Base-by-base conservation (phyloP, 2,888 invertebrate species). In the Microctonus aethiopoides region DNA sequence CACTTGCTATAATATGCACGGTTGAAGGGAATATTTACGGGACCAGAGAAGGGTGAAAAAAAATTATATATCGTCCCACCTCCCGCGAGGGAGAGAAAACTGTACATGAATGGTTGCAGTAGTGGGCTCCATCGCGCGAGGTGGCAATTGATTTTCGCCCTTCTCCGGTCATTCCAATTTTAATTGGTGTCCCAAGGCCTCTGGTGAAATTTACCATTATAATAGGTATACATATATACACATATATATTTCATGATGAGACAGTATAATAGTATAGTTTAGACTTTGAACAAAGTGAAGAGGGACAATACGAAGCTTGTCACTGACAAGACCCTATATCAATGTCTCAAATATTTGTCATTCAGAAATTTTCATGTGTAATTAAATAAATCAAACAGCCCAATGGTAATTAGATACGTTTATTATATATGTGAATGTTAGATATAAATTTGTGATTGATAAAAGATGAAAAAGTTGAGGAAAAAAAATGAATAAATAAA, bases 11-110 rank as follows among this genome's bases (percentile, higher is more conserved):
- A 84, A 83, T 83, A 83, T 79, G 78, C 76, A 71, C 72, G 76
- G 75, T 81, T 81, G 79, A 79, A 80, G 79, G 77, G 84, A 83
- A 83, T 84, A 84, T 84, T 84, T 84, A 84, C 83, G 84, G 82
- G 81, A 80, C 78, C 78, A 73, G 74, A 69, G 59, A 59, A 62
- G 64, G 66, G 69, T 65, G 69, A 65, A 67, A 66, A 68, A 63
- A 71, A 60, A 24, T 32, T 60, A 29, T 67, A 54, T 68, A 61
- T 62, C 52, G 29, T 56, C 24, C 51, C 26, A 60, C 52, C 61
- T 60, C 60, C n/a, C 34, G 67, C 20, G 60, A 66, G 71, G 57
- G 66, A 69, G 46, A 34, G 16, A 63, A 24, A 32, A 41, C 46
- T 29, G 34, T 65, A 34, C 2, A 32, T n/a, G 46, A 65, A 34